phyloP scores from a whole-genome alignment of 2,113 vertebrate genomes.

The Chaetodon auriga region DNA sequence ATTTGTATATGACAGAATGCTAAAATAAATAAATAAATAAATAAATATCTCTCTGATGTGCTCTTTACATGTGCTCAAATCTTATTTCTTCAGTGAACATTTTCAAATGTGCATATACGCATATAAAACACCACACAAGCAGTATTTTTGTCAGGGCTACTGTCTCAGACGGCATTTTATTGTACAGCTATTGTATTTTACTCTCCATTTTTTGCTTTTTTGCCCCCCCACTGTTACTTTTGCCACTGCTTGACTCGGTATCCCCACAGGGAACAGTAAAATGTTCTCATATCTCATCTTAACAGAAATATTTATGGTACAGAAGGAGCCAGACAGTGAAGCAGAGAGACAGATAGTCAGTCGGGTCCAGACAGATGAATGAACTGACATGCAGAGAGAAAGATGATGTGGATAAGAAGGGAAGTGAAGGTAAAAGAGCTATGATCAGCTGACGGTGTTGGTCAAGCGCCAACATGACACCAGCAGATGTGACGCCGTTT shows the following conservation, averaged over 20 bases:
- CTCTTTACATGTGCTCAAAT: not conserved
- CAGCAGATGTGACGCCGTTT: slow-evolving; percentile 53
- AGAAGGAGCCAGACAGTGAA: not conserved
- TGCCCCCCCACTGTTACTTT: not conserved
- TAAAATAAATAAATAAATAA: no score
- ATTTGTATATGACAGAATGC: not conserved
- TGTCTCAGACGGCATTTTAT: not conserved
- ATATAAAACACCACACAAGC: not conserved
- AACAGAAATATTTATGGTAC: not conserved
- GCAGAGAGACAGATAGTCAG: not conserved
- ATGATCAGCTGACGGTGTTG: slow-evolving; percentile 29
- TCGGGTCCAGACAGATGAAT: slow-evolving; percentile 1
- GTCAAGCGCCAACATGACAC: slow-evolving; percentile 58
- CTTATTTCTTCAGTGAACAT: not conserved
- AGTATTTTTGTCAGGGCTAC: not conserved
- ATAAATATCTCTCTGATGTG: not conserved
- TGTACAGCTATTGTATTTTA: not conserved
- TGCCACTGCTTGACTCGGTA: not conserved
- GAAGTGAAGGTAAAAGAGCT: slow-evolving; percentile 34
- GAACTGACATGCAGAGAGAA: slow-evolving; percentile 28
- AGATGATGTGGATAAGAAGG: slow-evolving; percentile 4
- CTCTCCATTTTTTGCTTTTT: not conserved
- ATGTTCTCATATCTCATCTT: slow-evolving; percentile 18
- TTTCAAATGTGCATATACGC: not conserved
- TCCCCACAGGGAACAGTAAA: slow-evolving; percentile 2